phyloP scores from a whole-genome alignment of 2,113 vertebrate species.

The Athene noctua region DNA sequence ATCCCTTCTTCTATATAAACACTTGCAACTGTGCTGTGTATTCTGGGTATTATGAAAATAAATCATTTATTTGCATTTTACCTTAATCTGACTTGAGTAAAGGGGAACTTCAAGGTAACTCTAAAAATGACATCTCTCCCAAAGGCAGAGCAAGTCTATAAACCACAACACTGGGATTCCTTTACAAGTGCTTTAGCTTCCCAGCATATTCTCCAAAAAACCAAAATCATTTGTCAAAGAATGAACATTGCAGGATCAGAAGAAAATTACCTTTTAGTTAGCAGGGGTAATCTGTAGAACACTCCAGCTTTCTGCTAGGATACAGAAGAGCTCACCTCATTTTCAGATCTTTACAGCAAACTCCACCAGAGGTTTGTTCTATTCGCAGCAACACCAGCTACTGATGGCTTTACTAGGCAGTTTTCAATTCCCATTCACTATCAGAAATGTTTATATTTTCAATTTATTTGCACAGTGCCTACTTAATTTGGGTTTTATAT shows the following conservation, averaged over 20 bases:
- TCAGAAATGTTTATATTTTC: not conserved
- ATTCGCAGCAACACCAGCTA: not conserved
- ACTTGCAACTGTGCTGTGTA: not conserved
- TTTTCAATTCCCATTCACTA: not conserved
- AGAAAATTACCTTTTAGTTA: not conserved
- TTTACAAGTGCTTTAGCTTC: not conserved
- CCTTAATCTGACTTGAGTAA: not conserved
- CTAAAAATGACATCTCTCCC: not conserved
- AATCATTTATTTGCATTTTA: slow-evolving; percentile 51
- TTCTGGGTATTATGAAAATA: not conserved
- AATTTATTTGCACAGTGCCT: not conserved
- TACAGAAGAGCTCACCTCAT: not conserved
- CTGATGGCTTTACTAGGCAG: not conserved
- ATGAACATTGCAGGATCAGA: not conserved
- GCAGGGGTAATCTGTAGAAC: not conserved
- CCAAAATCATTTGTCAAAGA: not conserved
- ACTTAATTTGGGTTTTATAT: not conserved
- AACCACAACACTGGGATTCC: not conserved
- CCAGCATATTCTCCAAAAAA: not conserved
- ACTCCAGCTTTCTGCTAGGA: not conserved
- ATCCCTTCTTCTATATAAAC: not conserved
- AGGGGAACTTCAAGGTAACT: slow-evolving; percentile 16
- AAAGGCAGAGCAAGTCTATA: not conserved
- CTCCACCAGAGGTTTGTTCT: not conserved
- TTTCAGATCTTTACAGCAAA: not conserved